Base-by-base conservation (phyloP, 2,113 vertebrate genomes). In the Phycodurus eques region DNA sequence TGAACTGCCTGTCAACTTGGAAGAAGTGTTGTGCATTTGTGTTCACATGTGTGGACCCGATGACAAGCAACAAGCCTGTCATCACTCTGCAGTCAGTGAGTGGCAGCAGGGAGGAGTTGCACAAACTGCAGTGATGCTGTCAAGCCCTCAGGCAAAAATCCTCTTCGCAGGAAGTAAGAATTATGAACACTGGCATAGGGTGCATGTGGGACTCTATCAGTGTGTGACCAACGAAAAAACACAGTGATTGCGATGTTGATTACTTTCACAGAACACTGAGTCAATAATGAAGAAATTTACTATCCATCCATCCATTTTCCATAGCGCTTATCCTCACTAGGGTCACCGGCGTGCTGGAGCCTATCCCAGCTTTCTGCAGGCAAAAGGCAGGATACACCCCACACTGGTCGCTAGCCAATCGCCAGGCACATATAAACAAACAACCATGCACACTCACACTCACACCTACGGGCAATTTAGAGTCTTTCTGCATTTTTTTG, bases 31-130 rank as follows among this genome's bases (percentile, higher is more conserved):
- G 70, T 67, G 70, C 15, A 19, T 43, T 10, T 39, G 15, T 5
- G 2, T 61, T 8, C 1, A 15, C 19, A 20, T 62, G 56, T 74
- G 54, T 47, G 27, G 64, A 20, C 20, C 43, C 44, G 11, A 31
- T 73, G 77, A 72, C n/a, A 22, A 68, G 69, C 35, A 39, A 71
- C 51, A 64, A 80, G 75, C 43, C 43, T 2, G 63, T 80, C 85
- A 83, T 89, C 80, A 20, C 70, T 80, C 46, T 33, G 73, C 51
- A 76, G 74, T 69, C 72, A 65, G 80, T 64, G 80, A 78, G 83
- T 80, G 72, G 79, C 13, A 0, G 63, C 77, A 70, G 76, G 54
- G 74, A 71, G 68, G 73, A 80, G 68, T 43, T 46, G 63, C 57
- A 68, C 56, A 49, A 76, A 61, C 65, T 71, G 70, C 53, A 67